Conservation (phyloP, 2,888 invertebrate genomes). For the Chrysotoxum bicinctum region DNA sequence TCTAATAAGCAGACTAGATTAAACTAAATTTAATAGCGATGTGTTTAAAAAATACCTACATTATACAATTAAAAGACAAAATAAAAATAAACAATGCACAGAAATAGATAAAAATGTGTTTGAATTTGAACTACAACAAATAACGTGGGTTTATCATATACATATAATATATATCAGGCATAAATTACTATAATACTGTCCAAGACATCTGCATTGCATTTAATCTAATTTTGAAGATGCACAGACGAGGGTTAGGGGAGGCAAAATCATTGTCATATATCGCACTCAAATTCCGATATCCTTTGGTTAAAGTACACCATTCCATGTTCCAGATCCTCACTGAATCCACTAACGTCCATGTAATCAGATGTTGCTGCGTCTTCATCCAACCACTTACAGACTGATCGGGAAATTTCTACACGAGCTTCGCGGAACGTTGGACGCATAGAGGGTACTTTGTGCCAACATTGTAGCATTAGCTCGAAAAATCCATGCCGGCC, state of each 20-base stretch:
- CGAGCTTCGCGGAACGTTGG: constrained; percentile 87
- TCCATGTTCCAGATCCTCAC: constrained; percentile 81
- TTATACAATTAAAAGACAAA: neutral
- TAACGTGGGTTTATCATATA: constrained; percentile 70
- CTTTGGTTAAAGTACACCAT: constrained; percentile 82
- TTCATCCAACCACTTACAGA: constrained; percentile 81
- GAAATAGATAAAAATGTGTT: constrained; percentile 37
- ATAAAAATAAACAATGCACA: constrained; percentile 33
- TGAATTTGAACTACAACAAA: constrained; percentile 77
- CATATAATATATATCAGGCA: constrained; percentile 43
- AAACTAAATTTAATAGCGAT: constrained; percentile 47
- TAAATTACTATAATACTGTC: constrained; percentile 67
- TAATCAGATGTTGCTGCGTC: constrained; percentile 81
- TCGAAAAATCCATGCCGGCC: constrained; percentile 88
- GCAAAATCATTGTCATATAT: constrained; percentile 82
- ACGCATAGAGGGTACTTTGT: constrained; percentile 87
- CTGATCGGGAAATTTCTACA: constrained; percentile 79
- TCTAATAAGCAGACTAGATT: constrained; percentile 67
- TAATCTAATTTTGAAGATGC: constrained; percentile 15
- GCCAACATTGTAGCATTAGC: constrained; percentile 85
- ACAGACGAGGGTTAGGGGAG: constrained; percentile 25
- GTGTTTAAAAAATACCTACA: constrained; percentile 31
- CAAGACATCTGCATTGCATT: constrained; percentile 36
- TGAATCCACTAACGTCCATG: constrained; percentile 82
- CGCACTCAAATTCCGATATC: constrained; percentile 86